These are phyloP conservation scores for Volucella zonaria DNA, from an alignment of 2,888 invertebrate species.

Conservation along the genomic window DNA sequence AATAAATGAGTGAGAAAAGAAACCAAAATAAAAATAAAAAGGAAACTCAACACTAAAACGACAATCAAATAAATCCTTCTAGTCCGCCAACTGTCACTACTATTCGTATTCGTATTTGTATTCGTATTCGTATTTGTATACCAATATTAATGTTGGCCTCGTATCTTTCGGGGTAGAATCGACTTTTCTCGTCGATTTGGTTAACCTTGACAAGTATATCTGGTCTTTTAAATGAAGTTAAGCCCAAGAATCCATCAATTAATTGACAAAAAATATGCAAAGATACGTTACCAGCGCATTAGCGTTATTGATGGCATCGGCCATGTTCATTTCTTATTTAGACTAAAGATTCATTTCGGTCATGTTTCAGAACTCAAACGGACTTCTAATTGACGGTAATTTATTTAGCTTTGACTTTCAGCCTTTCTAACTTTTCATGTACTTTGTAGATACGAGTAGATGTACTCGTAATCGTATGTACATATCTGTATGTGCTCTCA, in stretches of 20 bases:
- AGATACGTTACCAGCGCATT: slow-evolving; percentile 25
- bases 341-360: slow-evolving; percentile 25
- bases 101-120: too few species aligned
- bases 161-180: slow-evolving; percentile 13
- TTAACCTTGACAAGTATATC: slow-evolving; percentile 46
- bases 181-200: slow-evolving; percentile 21
- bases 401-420: slow-evolving; percentile 33
- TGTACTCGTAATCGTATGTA: too few species aligned
- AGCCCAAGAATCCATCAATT: slow-evolving; percentile 47
- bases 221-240: slow-evolving; percentile 21
- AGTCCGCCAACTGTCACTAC: neutral
- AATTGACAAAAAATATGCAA: slow-evolving; percentile 39
- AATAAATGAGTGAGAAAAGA: slow-evolving; percentile 45
- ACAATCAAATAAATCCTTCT: slow-evolving; percentile 46
- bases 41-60: slow-evolving; percentile 36
- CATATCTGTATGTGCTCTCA: too few species aligned
- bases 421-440: neutral
- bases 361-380: slow-evolving; percentile 40
- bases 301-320: slow-evolving; percentile 12
- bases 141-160: neutral
- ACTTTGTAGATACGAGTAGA: too few species aligned
- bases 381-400: slow-evolving; percentile 48
- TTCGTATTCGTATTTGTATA: too few species aligned
- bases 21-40: slow-evolving; percentile 34
- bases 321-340: slow-evolving; percentile 34